These are phyloP conservation scores for Carduelis carduelis DNA, from an alignment of 2,797 vertebrate genomes.

Conservation along the genomic window DNA sequence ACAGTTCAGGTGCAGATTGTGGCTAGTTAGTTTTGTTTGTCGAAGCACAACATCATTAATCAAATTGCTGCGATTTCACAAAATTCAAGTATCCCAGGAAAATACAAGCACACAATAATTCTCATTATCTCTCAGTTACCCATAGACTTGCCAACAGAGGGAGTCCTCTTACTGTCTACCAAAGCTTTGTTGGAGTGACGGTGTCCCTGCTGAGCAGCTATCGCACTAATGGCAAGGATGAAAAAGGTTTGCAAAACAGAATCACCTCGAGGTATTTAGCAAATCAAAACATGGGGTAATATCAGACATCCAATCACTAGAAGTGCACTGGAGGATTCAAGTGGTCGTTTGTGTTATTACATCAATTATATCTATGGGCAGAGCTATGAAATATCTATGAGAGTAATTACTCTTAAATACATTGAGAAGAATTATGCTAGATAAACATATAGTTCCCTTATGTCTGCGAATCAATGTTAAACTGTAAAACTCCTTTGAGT, in stretches of 20 bases:
- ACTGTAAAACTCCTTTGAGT: not conserved
- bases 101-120: rapidly evolving
- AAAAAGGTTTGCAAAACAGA: not conserved
- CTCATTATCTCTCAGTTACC: not conserved
- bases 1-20: not conserved
- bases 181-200: rapidly evolving
- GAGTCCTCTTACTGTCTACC: slow-evolving; percentile 34
- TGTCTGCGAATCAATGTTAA: not conserved
- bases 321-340: slow-evolving; percentile 17
- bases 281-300: not conserved
- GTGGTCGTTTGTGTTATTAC: not conserved
- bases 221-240: not conserved
- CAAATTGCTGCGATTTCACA: not conserved
- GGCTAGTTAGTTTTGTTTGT: not conserved
- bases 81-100: not conserved
- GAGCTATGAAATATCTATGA: not conserved
- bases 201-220: not conserved
- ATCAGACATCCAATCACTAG: not conserved
- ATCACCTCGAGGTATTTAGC: slow-evolving; percentile 7
- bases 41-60: not conserved
- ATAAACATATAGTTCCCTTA: not conserved
- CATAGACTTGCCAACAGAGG: slow-evolving; percentile 27
- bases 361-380: not conserved
- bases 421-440: not conserved
- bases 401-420: slow-evolving; percentile 4